Percentiles rank a stretch among this genome's conserved stretches.
phyloP scores from a whole-genome alignment of 2,797 vertebrate species.

The Toxotes lorentzi region DNA sequence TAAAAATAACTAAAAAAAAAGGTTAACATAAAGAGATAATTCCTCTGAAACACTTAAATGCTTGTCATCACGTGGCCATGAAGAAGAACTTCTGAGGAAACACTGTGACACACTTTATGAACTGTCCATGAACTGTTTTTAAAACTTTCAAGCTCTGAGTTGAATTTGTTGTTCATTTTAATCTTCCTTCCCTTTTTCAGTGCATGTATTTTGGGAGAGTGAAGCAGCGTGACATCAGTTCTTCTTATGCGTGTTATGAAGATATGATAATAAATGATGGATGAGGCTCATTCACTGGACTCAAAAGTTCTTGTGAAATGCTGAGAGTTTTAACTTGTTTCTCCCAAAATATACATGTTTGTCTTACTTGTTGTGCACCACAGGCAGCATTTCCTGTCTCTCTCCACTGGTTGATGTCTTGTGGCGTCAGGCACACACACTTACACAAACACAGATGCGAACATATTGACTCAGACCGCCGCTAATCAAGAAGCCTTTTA shows the following conservation, averaged over 20 bases:
- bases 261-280: constrained; percentile 4
- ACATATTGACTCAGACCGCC: constrained; percentile 36
- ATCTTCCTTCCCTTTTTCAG: not conserved
- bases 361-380: constrained; percentile 42
- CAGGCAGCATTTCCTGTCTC: constrained; percentile 61
- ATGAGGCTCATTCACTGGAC: not conserved
- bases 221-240: not conserved
- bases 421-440: constrained; percentile 20
- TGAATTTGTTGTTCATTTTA: not conserved
- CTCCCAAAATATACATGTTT: constrained; percentile 27
- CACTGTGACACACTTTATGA: constrained; percentile 7
- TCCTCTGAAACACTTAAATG: constrained; percentile 12
- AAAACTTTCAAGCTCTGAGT: not conserved
- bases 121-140: not conserved
- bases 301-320: not conserved
- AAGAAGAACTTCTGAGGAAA: constrained; percentile 24
- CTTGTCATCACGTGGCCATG: constrained; percentile 20
- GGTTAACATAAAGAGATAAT: constrained; percentile 16
- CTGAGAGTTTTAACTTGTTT: not conserved
- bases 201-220: not conserved
- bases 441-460: constrained; percentile 33
- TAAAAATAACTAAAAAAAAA: too few species aligned
- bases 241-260: not conserved
- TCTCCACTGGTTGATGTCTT: constrained; percentile 31
- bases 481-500: constrained; percentile 61